A percentile compares a stretch with the other conserved stretches of the same genome.
Conservation (phyloP, 2,888 invertebrate species). For the Eutolmus rufibarbis region DNA sequence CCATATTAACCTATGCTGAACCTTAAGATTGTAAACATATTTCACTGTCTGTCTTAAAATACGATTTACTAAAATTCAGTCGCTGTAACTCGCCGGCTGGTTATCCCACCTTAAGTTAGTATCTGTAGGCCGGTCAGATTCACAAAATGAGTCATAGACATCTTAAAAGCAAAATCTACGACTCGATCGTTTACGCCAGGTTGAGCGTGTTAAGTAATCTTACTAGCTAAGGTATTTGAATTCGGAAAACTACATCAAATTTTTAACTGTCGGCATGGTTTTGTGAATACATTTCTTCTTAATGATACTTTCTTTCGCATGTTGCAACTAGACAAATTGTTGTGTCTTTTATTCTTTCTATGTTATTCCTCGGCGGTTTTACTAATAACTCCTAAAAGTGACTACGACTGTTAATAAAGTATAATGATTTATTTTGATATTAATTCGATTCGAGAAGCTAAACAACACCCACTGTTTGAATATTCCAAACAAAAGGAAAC, state of each 20-base stretch:
- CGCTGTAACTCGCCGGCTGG: not conserved
- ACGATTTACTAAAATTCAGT: not conserved
- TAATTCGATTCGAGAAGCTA: not conserved
- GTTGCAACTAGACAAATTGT: not conserved
- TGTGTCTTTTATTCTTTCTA: not conserved
- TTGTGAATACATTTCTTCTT: not conserved
- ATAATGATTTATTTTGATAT: not conserved
- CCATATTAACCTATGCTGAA: not conserved
- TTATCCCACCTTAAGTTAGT: not conserved
- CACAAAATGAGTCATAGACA: not conserved
- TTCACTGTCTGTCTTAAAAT: not conserved
- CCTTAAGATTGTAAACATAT: not conserved
- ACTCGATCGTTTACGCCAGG: not conserved
- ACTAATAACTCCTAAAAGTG: not conserved
- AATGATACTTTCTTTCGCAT: not conserved
- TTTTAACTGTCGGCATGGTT: not conserved
- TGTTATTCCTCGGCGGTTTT: too few species aligned
- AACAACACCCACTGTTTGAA: not conserved
- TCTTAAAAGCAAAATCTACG: not conserved
- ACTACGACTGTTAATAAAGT: not conserved
- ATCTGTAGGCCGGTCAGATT: not conserved
- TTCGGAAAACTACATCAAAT: not conserved
- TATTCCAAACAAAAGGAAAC: not conserved
- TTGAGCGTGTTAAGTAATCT: not conserved
- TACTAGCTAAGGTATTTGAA: not conserved